Conservation (phyloP, 2,113 vertebrate species). For the Lipotes vexillifer region DNA sequence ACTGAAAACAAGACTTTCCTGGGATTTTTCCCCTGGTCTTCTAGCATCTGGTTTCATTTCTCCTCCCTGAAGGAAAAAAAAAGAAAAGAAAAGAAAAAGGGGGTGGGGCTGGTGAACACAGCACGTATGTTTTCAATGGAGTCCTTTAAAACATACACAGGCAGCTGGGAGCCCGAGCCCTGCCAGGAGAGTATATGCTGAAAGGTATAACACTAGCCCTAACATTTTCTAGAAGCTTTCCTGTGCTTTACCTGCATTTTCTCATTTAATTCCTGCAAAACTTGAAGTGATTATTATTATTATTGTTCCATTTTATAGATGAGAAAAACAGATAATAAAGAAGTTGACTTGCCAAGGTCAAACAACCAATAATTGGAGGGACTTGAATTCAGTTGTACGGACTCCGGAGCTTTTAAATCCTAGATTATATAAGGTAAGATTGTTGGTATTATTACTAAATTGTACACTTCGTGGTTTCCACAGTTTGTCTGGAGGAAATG, state of each 20-base stretch:
- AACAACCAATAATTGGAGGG: not conserved
- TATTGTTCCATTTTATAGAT: not conserved
- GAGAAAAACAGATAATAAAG: not conserved
- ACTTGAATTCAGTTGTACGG: not conserved
- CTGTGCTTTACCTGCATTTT: not conserved
- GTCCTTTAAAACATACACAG: not conserved
- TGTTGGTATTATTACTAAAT: not conserved
- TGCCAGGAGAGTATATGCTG: not conserved
- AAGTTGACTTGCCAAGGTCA: not conserved
- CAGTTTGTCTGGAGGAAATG: not conserved
- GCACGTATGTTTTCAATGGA: constrained; percentile 29
- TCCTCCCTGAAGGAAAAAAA: not conserved
- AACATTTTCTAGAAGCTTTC: not conserved
- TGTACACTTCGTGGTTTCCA: not conserved
- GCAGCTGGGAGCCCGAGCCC: not conserved
- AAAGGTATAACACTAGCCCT: not conserved
- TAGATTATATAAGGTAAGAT: not conserved
- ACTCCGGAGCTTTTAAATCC: not conserved
- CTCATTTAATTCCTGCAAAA: constrained; percentile 4
- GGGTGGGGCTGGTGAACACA: not conserved
- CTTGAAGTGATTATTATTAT: not conserved
- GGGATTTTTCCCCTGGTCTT: not conserved
- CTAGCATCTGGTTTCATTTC: constrained; percentile 30
- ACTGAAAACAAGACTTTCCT: constrained; percentile 15
- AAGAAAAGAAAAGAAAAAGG: not conserved